Evolutionary conservation across 2,797 vertebrate genomes (phyloP).

Genomic region (Alectoris magna): DNA sequence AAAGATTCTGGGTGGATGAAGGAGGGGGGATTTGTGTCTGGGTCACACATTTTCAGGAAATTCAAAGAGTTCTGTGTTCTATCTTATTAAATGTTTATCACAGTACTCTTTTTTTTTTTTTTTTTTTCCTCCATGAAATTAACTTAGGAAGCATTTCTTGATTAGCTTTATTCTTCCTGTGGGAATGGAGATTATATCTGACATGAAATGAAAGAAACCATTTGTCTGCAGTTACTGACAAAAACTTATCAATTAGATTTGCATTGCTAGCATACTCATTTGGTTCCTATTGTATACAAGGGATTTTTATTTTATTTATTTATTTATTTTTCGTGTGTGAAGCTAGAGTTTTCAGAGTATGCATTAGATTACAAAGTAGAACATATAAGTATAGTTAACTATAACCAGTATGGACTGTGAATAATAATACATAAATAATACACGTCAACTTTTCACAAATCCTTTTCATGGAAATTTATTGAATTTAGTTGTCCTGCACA

Average conservation of each 20-base stretch:
- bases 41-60: constrained; percentile 45
- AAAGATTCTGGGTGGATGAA: constrained; percentile 18
- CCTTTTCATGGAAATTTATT: background rate
- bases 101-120: background rate
- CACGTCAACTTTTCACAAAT: background rate
- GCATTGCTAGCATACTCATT: background rate
- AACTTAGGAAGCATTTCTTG: constrained; percentile 51
- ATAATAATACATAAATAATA: background rate
- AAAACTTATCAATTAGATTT: constrained; percentile 25
- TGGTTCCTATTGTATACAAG: background rate
- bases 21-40: background rate
- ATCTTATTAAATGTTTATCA: constrained; percentile 43
- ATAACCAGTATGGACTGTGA: background rate
- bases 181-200: constrained; percentile 49
- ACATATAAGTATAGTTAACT: background rate
- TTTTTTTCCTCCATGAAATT: background rate
- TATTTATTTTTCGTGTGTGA: background rate
- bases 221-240: constrained; percentile 31
- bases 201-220: constrained; percentile 45
- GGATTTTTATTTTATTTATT: background rate
- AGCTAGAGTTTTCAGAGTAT: background rate
- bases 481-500: accelerated
- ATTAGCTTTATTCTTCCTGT: constrained; percentile 31
- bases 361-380: background rate
- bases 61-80: constrained; percentile 61